Conservation (phyloP, 1,140 invertebrate genomes). For the Lepidostoma basale region DNA sequence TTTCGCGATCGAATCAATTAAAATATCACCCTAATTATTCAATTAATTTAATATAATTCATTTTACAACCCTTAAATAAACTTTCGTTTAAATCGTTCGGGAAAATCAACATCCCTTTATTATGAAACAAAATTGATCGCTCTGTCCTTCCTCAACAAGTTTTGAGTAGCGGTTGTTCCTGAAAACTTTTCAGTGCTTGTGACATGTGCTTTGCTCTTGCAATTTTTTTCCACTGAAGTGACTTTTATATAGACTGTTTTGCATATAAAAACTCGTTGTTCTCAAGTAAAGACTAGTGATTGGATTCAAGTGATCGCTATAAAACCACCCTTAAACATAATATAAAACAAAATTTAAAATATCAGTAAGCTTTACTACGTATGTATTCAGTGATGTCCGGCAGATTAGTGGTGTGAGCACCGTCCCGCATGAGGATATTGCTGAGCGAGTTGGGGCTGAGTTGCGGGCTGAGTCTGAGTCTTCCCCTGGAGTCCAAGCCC, state of each 20-base stretch:
- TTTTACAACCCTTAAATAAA: background rate
- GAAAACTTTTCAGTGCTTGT: slow-evolving; percentile 25
- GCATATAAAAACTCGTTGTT: background rate
- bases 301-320: no score
- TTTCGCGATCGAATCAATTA: slow-evolving; percentile 23
- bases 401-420: slow-evolving; percentile 49
- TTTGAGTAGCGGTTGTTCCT: background rate
- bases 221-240: slow-evolving; percentile 1
- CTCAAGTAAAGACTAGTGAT: background rate
- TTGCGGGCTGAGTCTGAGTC: slow-evolving; percentile 59
- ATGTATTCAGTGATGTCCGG: background rate
- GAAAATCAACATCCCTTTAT: background rate
- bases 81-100: background rate
- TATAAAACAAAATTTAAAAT: background rate
- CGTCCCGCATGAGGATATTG: slow-evolving; percentile 63
- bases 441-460: slow-evolving; percentile 61
- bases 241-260: slow-evolving; percentile 12
- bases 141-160: slow-evolving; percentile 29
- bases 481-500: slow-evolving; percentile 60
- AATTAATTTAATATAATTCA: background rate
- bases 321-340: background rate
- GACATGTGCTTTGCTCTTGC: slow-evolving; percentile 14
- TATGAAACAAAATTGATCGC: background rate
- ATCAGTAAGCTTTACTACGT: background rate
- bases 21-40: no score